These are phyloP conservation scores for Dolichomitus sp. DNA, from an alignment of 2,888 invertebrate species.

Conservation along the genomic window DNA sequence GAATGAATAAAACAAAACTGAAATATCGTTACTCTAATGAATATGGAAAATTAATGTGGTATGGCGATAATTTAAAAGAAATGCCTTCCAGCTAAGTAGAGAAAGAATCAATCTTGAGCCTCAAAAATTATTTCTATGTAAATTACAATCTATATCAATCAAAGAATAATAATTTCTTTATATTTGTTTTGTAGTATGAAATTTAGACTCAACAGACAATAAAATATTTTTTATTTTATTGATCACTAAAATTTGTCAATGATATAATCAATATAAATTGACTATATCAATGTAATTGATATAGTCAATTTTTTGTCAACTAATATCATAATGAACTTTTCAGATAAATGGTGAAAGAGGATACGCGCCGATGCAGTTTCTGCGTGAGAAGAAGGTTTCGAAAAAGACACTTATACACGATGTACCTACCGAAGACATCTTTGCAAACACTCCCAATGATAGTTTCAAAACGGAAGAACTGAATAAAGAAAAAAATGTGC, in stretches of 20 bases:
- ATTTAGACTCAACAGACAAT: background rate
- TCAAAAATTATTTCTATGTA: no score
- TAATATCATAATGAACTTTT: constrained; percentile 40
- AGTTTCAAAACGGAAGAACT: constrained; percentile 12
- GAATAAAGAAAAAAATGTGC: constrained; percentile 12
- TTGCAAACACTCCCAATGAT: constrained; percentile 56
- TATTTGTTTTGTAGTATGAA: background rate
- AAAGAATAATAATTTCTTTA: background rate
- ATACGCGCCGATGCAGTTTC: constrained; percentile 88
- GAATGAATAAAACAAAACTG: no score
- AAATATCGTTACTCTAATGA: no score
- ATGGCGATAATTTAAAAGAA: no score
- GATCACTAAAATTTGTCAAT: background rate
- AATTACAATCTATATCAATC: no score
- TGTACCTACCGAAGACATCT: constrained; percentile 85
- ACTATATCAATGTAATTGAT: no score
- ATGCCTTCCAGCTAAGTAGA: no score
- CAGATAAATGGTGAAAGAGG: constrained; percentile 90
- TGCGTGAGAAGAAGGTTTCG: constrained; percentile 89
- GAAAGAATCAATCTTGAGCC: no score
- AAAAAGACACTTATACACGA: constrained; percentile 83
- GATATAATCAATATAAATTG: background rate
- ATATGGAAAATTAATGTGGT: no score
- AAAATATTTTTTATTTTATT: background rate
- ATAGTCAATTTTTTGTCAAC: background rate